A percentile compares a stretch with the other conserved stretches of the same genome.
Evolutionary conservation across 2,888 invertebrate genomes (phyloP).

Genomic region (Orthosia incerta): DNA sequence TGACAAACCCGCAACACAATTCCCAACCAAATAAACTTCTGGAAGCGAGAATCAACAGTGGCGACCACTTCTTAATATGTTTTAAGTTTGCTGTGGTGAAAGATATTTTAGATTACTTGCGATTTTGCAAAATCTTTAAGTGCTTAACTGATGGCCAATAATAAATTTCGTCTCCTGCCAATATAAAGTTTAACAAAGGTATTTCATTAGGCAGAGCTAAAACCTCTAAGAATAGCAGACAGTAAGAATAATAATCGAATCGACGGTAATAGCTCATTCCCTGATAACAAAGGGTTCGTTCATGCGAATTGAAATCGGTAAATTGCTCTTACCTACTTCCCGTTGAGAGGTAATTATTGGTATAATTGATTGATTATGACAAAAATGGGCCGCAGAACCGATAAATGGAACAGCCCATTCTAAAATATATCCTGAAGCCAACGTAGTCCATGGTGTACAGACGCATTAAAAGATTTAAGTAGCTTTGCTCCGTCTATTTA

Average conservation of each 20-base stretch:
- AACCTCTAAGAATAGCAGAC: slow-evolving; percentile 66
- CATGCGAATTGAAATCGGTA: slow-evolving; percentile 82
- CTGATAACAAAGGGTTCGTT: slow-evolving; percentile 84
- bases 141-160: slow-evolving; percentile 7
- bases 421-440: slow-evolving; percentile 1
- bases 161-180: slow-evolving; percentile 32
- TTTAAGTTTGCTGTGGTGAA: background rate
- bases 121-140: background rate
- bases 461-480: slow-evolving; percentile 35
- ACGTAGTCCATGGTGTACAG: background rate
- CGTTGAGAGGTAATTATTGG: slow-evolving; percentile 76
- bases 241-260: slow-evolving; percentile 79
- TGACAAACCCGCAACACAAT: too few relatives aligned
- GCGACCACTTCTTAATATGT: background rate
- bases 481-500: slow-evolving; percentile 29
- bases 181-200: slow-evolving; percentile 52
- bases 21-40: too few relatives aligned
- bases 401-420: slow-evolving; percentile 11
- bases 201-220: slow-evolving; percentile 60
- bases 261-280: slow-evolving; percentile 85
- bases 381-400: slow-evolving; percentile 41
- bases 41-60: too few relatives aligned
- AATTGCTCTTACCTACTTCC: slow-evolving; percentile 81
- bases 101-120: background rate
- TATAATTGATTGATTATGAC: slow-evolving; percentile 70